Conservation (phyloP, 2,888 invertebrate genomes). For the Oscheius sp. region DNA sequence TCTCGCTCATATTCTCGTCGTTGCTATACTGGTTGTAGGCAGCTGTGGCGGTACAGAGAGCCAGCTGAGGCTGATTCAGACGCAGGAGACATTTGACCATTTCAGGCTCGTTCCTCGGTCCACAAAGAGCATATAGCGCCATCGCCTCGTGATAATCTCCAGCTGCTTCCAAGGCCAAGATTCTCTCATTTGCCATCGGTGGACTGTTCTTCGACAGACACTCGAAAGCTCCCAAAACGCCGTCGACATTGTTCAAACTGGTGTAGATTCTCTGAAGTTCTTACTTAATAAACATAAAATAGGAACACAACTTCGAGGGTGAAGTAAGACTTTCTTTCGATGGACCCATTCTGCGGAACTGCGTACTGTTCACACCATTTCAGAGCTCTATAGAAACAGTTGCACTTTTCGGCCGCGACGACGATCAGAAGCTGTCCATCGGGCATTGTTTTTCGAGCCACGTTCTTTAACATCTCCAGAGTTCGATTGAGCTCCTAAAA, state of each 20-base stretch:
- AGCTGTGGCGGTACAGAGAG: constrained; percentile 29
- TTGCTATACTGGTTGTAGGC: constrained; percentile 2
- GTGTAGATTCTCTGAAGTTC: constrained; percentile 41
- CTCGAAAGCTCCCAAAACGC: constrained; percentile 46
- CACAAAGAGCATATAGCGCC: constrained; percentile 37
- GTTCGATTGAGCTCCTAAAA: constrained; percentile 39
- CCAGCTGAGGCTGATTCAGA: constrained; percentile 40
- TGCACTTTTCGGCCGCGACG: constrained; percentile 43
- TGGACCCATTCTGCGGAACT: constrained; percentile 9
- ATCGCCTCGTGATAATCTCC: constrained; percentile 50
- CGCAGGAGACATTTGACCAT: constrained; percentile 39
- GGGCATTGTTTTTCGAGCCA: constrained; percentile 17
- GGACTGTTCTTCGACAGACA: constrained; percentile 27
- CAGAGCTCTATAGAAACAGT: constrained; percentile 44
- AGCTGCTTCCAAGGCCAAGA: constrained; percentile 45
- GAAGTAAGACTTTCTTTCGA: constrained; percentile 35
- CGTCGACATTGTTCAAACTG: constrained; percentile 46
- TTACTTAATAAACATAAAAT: neutral
- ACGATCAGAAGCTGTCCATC: constrained; percentile 41
- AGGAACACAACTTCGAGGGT: constrained; percentile 35
- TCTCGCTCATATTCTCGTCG: constrained; percentile 28
- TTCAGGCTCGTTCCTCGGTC: constrained; percentile 32
- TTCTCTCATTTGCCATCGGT: constrained; percentile 41
- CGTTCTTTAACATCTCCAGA: constrained; percentile 16
- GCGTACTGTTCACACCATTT: constrained; percentile 49